These are phyloP conservation scores for Bursaphelenchus okinawaensis DNA, from an alignment of 2,888 invertebrate genomes.

Conservation along the genomic window DNA sequence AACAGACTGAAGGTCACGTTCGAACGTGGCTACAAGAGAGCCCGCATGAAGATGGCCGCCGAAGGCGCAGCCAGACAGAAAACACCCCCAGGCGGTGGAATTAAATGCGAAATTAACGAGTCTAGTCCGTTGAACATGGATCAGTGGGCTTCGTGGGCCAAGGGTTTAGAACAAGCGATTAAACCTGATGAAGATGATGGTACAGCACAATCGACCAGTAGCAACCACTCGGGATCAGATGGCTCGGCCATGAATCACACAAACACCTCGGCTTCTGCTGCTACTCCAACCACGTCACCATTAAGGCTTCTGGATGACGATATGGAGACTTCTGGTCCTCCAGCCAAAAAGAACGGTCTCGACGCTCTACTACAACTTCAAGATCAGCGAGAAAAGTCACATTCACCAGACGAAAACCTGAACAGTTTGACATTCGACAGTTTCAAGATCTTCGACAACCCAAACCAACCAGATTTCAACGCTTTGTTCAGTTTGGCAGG, in stretches of 20 bases:
- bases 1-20: constrained; percentile 35
- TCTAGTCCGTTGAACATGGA: constrained; percentile 23
- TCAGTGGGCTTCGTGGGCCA: constrained; percentile 17
- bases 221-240: constrained; percentile 11
- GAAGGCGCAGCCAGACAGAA: constrained; percentile 18
- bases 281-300: constrained; percentile 66
- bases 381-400: constrained; percentile 20
- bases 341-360: constrained; percentile 6
- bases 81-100: constrained; percentile 15
- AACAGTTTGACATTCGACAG: constrained; percentile 18
- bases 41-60: constrained; percentile 36
- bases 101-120: constrained; percentile 12
- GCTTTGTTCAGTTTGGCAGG: constrained; percentile 2
- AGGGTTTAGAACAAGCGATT: not conserved
- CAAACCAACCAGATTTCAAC: not conserved
- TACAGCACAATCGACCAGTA: constrained; percentile 19
- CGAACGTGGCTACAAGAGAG: constrained; percentile 34
- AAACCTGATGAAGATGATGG: constrained; percentile 17
- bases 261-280: constrained; percentile 7
- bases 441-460: constrained; percentile 10
- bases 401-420: constrained; percentile 23
- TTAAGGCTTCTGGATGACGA: constrained; percentile 62
- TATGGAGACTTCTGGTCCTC: not conserved
- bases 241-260: not conserved
- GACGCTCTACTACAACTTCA: constrained; percentile 21